Conservation (phyloP, 92 coral and sea anemone species). For the Bergia sp. region DNA sequence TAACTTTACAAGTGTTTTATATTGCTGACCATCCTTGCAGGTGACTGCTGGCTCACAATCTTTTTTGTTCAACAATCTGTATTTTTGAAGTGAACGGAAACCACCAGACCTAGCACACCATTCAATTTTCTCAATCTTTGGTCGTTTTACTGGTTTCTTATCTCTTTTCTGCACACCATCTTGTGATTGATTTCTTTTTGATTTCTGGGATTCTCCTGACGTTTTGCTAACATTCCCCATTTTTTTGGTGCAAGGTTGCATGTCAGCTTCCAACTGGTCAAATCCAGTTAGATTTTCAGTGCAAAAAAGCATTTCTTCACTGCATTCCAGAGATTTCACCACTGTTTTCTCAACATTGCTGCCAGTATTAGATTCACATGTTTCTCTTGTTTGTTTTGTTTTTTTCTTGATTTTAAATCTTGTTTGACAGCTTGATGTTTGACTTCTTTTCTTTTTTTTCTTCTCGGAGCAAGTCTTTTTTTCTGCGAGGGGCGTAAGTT, state of each 20-base stretch:
- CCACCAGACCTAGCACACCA: constrained; percentile 80
- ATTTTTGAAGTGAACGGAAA: constrained; percentile 43
- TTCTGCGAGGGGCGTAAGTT: not conserved
- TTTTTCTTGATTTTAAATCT: constrained; percentile 82
- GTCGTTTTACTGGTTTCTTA: constrained; percentile 19
- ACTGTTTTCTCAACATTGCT: not conserved
- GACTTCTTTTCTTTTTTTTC: constrained; percentile 51
- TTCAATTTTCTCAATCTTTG: constrained; percentile 68
- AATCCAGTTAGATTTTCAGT: constrained; percentile 6
- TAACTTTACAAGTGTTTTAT: not conserved
- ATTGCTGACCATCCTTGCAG: constrained; percentile 17
- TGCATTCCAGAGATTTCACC: not conserved
- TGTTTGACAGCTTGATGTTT: constrained; percentile 86
- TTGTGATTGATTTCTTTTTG: not conserved
- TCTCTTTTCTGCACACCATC: not conserved
- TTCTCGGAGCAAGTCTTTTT: constrained; percentile 31
- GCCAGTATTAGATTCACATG: not conserved
- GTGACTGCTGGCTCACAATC: constrained; percentile 31
- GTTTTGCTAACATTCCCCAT: not conserved
- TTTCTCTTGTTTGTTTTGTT: constrained; percentile 20
- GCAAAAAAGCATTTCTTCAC: not conserved
- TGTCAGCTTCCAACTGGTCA: not conserved
- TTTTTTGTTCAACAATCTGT: constrained; percentile 47
- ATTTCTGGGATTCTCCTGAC: not conserved
- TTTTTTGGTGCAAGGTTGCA: not conserved